Percentiles rank a stretch among this genome's conserved stretches.
Conservation (phyloP, 2,888 invertebrate species). For the Cetonia aurata region DNA sequence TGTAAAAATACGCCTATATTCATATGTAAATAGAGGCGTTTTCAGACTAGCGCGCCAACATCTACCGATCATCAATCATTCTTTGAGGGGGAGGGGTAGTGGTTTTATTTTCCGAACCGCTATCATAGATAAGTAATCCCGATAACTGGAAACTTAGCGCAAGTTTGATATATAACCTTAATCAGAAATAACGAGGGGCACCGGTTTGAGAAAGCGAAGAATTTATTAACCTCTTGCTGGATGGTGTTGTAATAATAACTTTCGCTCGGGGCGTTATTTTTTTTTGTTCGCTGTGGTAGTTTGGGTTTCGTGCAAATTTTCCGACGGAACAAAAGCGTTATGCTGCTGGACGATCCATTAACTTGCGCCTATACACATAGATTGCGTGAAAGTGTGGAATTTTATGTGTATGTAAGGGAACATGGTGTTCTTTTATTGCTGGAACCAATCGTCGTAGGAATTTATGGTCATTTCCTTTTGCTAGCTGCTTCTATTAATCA, state of each 20-base stretch:
- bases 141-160: conserved; percentile 33
- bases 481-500: too few species aligned
- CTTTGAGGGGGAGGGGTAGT: background rate
- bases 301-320: conserved; percentile 34
- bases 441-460: too few species aligned
- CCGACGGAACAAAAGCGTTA: conserved; percentile 8
- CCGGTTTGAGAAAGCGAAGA: conserved; percentile 34
- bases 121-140: conserved; percentile 43
- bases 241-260: conserved; percentile 39
- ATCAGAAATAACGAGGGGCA: conserved; percentile 41
- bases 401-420: too few species aligned
- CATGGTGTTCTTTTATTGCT: too few species aligned
- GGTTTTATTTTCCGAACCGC: conserved; percentile 35
- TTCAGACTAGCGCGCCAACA: conserved; percentile 32
- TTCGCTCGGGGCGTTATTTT: conserved; percentile 11
- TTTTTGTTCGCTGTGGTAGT: conserved; percentile 3
- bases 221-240: conserved; percentile 40
- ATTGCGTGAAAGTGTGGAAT: background rate
- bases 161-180: conserved; percentile 41
- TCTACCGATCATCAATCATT: conserved; percentile 34
- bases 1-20: conserved; percentile 18
- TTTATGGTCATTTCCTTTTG: too few species aligned
- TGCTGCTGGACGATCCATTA: conserved; percentile 16
- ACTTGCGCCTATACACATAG: background rate
- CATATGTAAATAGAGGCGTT: conserved; percentile 37